These are phyloP conservation scores for Xiphorhynchus elegans DNA, from an alignment of 2,113 vertebrate species.

Conservation along the genomic window DNA sequence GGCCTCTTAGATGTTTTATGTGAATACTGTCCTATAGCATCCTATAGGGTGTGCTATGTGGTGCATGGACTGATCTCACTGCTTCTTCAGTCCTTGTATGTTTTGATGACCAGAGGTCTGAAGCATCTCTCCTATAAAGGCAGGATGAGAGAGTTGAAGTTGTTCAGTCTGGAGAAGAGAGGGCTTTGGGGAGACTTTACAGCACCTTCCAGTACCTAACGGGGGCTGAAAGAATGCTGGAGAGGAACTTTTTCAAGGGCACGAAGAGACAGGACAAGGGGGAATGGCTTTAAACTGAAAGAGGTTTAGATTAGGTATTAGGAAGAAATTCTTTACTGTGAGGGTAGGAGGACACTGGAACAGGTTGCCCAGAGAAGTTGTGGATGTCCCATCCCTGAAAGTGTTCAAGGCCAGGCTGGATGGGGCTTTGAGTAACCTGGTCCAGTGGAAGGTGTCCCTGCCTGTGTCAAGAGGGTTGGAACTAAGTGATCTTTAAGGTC, in stretches of 20 bases:
- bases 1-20: not conserved
- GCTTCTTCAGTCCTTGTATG: rapidly evolving
- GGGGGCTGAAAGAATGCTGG: not conserved
- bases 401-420: not conserved
- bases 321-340: not conserved
- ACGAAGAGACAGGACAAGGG: not conserved
- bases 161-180: not conserved
- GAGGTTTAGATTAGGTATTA: not conserved
- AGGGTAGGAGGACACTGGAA: not conserved
- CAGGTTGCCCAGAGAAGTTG: not conserved
- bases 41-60: not conserved
- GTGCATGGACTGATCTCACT: not conserved
- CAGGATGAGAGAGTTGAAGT: not conserved
- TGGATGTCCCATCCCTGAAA: not conserved
- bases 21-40: not conserved
- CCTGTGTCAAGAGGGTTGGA: not conserved
- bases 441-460: not conserved
- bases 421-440: not conserved
- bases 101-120: not conserved
- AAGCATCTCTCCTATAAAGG: not conserved
- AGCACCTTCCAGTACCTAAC: not conserved
- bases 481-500: not conserved
- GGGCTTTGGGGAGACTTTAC: not conserved
- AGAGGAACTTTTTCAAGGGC: not conserved
- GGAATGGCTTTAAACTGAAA: not conserved